Base-by-base conservation (phyloP, 2,888 invertebrate genomes). In the Cristatella mucedo region DNA sequence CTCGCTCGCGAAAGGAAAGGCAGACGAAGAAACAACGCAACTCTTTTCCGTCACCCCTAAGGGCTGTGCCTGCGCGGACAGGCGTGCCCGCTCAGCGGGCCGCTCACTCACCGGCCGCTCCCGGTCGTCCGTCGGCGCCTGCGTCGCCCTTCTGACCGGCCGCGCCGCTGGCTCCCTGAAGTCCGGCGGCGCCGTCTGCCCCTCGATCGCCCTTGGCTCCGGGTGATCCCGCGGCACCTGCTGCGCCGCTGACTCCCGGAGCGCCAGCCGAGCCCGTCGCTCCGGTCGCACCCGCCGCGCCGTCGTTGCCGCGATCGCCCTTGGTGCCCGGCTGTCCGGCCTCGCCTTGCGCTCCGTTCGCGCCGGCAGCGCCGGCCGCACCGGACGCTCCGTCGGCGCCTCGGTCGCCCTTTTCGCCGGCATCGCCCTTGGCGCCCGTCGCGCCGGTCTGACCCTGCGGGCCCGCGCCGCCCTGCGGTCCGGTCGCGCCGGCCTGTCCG, bases 401-500 rank as follows among this genome's bases (percentile, higher is more conserved):
- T 13, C 29, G 33, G 3, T 13, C 13, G 4, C 37, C 37, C 29
- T 21, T 3, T 21, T 4, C 13, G 7, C 6, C 7, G 13, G 38
- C 29, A 7, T 21, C 3, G 18, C 43, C 43, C 19, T 21, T 29
- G 11, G 18, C 5, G 16, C 43, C 43, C 16, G 26, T 16, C n/a
- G n/a, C 19, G 11, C 43, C 44, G 7, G 41, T 26, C 4, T 9
- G 21, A 16, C 44, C 44, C 21, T 36, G 24, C 24, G 29, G 4
- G n/a, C 44, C 44, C 24, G 29, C 21, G 16, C 9, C n/a, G n/a
- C 43, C 43, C 7, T 33, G 20, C n/a, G n/a, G n/a, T n/a, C n/a
- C n/a, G n/a, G n/a, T n/a, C n/a, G n/a, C n/a, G n/a, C n/a, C n/a
- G n/a, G n/a, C n/a, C n/a, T n/a, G n/a, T n/a, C n/a, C n/a, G n/a